Conservation (phyloP, 2,113 vertebrate species). For the Himantopus leucocephalus region DNA sequence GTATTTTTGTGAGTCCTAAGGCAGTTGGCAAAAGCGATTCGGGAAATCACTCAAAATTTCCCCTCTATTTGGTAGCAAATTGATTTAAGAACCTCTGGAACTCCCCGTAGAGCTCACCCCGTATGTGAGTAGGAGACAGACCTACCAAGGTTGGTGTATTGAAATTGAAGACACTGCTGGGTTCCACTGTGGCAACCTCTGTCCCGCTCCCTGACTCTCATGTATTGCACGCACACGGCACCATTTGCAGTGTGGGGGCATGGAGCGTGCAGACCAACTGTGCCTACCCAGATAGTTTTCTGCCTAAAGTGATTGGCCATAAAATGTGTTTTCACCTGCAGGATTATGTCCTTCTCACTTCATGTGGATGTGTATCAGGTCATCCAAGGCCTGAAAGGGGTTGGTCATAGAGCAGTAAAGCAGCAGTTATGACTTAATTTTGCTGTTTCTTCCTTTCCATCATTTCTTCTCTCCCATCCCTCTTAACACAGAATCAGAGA, state of each 20-base stretch:
- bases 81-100: background rate
- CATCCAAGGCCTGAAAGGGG: background rate
- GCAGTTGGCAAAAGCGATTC: background rate
- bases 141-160: background rate
- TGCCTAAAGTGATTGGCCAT: background rate
- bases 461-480: background rate
- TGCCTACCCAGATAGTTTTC: background rate
- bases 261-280: background rate
- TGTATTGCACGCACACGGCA: background rate
- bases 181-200: background rate
- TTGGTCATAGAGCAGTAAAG: background rate
- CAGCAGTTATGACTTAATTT: background rate
- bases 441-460: background rate
- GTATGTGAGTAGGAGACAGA: background rate
- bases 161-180: background rate
- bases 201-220: background rate
- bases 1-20: background rate
- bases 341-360: background rate
- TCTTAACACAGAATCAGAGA: background rate
- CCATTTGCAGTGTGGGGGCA: rapidly evolving
- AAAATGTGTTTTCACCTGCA: background rate
- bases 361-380: background rate
- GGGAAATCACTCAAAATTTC: slow-evolving; percentile 34
- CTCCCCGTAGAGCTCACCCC: background rate
- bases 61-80: background rate